Evolutionary conservation across 2,113 vertebrate species (phyloP), one percentile per base, ranked within the genome.

Genomic region (Lynx canadensis): DNA sequence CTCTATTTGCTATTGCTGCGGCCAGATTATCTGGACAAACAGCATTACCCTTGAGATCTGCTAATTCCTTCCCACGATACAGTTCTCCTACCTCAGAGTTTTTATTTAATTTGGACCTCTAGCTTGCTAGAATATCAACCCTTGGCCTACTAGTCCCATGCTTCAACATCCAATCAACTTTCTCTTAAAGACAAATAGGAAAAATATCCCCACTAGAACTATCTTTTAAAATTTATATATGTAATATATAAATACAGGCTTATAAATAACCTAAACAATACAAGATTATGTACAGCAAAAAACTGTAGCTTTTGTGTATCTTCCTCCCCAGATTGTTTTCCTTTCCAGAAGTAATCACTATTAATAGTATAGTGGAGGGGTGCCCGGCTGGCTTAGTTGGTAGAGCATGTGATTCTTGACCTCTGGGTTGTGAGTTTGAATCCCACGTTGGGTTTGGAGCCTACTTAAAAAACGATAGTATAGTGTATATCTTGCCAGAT

Each of bases 151-250:
- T 66, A 1, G 15, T 92, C 27, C 23, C 63, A 71, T 80, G 57
- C 48, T 97, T 91, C 88, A 78, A 95, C 52, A 95, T 95, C 78
- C 65, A 88, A 92, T 60, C 71, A 93, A 95, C 36, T 95, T 93
- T 79, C 68, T 92, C 68, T 95, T 76, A 94, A 95, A 80, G 71
- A 82, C n/a, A 63, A 90, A 66, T 4, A 89, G 78, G 63, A 69
- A 95, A 71, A 82, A 74, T 14, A 11, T 13, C 4, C 3, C 10
- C 6, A 52, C 66, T 3, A 96, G 83, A 92, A 85, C 18, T 31
- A 31, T 55, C 14, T 81, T 94, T 89, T 74, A 18, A 92, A 91
- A 92, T 38, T 80, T 73, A 18, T 68, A 41, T 52, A 88, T 89
- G 36, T 74, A 80, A 92, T 63, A 3, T 50, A 76, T 81, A n/a